A percentile compares a stretch with the other conserved stretches of the same genome.
These are phyloP conservation scores for Aythya baeri DNA, from an alignment of 2,113 vertebrate species.

Conservation along the genomic window DNA sequence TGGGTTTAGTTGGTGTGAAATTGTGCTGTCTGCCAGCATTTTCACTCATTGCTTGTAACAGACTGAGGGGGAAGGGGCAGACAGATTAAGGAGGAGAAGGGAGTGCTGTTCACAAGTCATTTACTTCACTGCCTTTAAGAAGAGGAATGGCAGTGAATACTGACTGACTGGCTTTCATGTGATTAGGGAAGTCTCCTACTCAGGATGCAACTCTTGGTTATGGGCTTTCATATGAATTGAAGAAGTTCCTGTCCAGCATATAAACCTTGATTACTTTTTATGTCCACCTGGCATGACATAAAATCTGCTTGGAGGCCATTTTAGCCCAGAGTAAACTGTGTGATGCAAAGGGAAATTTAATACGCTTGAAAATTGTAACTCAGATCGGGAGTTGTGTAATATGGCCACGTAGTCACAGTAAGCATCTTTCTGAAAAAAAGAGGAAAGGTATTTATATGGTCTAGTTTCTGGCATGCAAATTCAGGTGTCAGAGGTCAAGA, in stretches of 20 bases:
- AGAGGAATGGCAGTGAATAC: neutral
- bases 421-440: neutral
- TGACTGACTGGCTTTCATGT: neutral
- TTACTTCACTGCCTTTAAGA: neutral
- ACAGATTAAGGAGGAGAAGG: neutral
- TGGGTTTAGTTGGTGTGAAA: neutral
- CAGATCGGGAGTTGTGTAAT: neutral
- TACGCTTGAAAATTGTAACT: neutral
- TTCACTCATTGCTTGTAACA: neutral
- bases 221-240: neutral
- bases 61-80: neutral
- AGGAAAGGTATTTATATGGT: neutral
- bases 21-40: neutral
- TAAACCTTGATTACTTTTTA: neutral
- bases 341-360: neutral
- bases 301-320: neutral
- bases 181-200: neutral
- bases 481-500: neutral
- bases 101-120: neutral
- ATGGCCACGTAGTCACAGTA: neutral
- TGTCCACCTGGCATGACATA: neutral
- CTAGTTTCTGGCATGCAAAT: neutral
- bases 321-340: neutral
- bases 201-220: neutral
- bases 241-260: neutral